Evolutionary conservation across 2,797 vertebrate genomes (phyloP).

Genomic region (Scolopax rusticola): DNA sequence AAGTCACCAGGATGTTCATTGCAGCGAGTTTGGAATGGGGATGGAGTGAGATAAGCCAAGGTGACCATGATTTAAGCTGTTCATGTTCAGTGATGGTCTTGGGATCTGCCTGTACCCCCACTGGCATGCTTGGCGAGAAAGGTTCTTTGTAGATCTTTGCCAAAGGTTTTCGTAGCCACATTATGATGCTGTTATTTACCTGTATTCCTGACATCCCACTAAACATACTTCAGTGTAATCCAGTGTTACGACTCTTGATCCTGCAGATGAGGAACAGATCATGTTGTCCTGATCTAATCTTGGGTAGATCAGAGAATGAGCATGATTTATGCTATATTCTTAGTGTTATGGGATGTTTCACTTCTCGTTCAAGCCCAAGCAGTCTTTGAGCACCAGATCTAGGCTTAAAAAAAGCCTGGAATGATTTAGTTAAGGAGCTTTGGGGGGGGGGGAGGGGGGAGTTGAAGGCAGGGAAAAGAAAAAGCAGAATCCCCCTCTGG

Average conservation of each 20-base stretch:
- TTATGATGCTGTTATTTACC: fast-evolving
- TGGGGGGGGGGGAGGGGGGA: too few relatives aligned
- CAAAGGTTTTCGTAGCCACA: fast-evolving
- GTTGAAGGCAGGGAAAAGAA: not conserved
- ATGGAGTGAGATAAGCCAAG: not conserved
- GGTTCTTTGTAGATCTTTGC: too few relatives aligned
- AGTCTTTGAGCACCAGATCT: not conserved
- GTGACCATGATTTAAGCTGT: fast-evolving
- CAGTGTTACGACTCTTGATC: fast-evolving
- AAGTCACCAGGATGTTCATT: fast-evolving
- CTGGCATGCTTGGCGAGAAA: not conserved
- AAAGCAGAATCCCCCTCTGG: not conserved
- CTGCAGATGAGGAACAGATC: not conserved
- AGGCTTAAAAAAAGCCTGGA: not conserved
- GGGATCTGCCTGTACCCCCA: too few relatives aligned
- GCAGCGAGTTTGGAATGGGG: not conserved
- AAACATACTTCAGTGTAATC: too few relatives aligned
- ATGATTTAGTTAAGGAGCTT: not conserved
- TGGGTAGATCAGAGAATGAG: not conserved
- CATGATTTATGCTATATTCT: not conserved
- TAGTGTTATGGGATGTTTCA: not conserved
- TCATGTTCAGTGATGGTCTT: fast-evolving
- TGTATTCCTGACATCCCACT: not conserved
- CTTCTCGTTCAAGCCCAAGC: not conserved
- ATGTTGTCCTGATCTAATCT: not conserved